These are phyloP conservation scores for Hemichromis elongatus DNA, from an alignment of 2,113 vertebrate genomes.

Conservation along the genomic window DNA sequence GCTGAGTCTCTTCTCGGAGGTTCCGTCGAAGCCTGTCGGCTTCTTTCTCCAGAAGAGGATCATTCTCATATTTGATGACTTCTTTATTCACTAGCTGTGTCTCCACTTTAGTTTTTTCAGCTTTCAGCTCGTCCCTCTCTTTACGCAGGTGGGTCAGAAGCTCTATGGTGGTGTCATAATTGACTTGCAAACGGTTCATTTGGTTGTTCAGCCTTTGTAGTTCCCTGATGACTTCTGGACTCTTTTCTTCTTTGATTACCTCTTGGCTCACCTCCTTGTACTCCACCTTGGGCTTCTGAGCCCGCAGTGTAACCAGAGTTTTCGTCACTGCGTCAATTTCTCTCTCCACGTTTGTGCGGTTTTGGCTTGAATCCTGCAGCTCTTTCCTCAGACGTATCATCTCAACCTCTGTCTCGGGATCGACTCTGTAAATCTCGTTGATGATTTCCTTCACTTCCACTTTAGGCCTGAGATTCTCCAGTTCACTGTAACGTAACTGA, in stretches of 20 bases:
- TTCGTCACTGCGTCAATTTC: conserved; percentile 67
- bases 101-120: conserved; percentile 86
- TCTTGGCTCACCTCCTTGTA: conserved; percentile 85
- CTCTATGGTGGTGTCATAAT: conserved; percentile 73
- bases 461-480: conserved; percentile 75
- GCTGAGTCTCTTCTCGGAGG: conserved; percentile 78
- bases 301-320: conserved; percentile 72
- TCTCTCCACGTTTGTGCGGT: conserved; percentile 66
- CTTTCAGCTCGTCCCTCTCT: conserved; percentile 84
- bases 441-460: conserved; percentile 86
- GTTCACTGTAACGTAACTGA: conserved; percentile 59
- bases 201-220: conserved; percentile 83
- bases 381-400: conserved; percentile 77
- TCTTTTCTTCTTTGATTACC: conserved; percentile 86
- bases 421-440: conserved; percentile 83
- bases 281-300: conserved; percentile 85
- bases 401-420: conserved; percentile 84
- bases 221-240: conserved; percentile 86
- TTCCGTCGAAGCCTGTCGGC: conserved; percentile 80
- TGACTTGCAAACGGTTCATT: conserved; percentile 78
- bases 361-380: conserved; percentile 72
- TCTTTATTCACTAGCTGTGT: conserved; percentile 86
- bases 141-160: conserved; percentile 80
- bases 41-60: conserved; percentile 90
- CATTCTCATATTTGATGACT: conserved; percentile 85